Percentiles rank a stretch among this genome's conserved stretches.
phyloP scores from a whole-genome alignment of 2,888 invertebrate genomes.

The Alsophila aescularia region DNA sequence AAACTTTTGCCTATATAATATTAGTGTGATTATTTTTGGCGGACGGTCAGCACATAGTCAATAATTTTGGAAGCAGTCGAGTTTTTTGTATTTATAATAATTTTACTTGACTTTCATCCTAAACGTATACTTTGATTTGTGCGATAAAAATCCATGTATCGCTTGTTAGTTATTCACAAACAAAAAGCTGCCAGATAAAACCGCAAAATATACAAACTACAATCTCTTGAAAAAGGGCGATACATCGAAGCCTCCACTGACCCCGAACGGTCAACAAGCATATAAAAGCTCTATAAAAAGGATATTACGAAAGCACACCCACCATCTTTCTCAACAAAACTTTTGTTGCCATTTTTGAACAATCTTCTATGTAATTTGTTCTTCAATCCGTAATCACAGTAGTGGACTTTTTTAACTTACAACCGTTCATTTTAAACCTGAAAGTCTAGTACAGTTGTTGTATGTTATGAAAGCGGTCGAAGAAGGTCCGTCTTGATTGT shows the following conservation, averaged over 20 bases:
- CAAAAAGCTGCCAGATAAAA: neutral
- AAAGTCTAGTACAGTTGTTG: too few relatives aligned
- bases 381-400: neutral
- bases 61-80: too few relatives aligned
- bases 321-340: conserved; percentile 36
- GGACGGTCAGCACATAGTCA: too few relatives aligned
- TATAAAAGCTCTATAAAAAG: conserved; percentile 28
- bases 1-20: too few relatives aligned
- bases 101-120: too few relatives aligned
- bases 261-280: conserved; percentile 24
- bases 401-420: too few relatives aligned
- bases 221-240: conserved; percentile 7
- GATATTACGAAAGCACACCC: conserved; percentile 26
- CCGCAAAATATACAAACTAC: neutral
- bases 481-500: too few relatives aligned
- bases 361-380: neutral
- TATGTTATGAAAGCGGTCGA: too few relatives aligned
- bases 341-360: neutral
- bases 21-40: too few relatives aligned
- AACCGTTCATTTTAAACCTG: too few relatives aligned
- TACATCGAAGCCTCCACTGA: conserved; percentile 19
- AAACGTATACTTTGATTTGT: too few relatives aligned
- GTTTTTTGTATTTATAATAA: too few relatives aligned
- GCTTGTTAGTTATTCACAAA: neutral
- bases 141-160: neutral